A percentile compares a stretch with the other conserved stretches of the same genome.
phyloP scores from a whole-genome alignment of 1,140 invertebrate species.

The Trichogramma pretiosum region DNA sequence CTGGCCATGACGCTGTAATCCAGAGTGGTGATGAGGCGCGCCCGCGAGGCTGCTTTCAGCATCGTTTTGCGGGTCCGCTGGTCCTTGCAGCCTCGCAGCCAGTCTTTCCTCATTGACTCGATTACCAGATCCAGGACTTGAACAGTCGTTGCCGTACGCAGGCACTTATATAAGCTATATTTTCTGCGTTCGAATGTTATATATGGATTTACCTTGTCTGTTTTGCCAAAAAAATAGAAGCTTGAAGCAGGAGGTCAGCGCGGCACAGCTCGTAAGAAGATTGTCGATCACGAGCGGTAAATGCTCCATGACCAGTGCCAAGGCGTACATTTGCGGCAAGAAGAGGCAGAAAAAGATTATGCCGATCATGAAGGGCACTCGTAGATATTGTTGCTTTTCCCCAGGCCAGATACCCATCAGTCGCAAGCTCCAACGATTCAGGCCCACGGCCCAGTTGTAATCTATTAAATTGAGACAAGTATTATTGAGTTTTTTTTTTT shows the following conservation, averaged over 20 bases:
- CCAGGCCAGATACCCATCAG: neutral
- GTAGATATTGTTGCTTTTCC: neutral
- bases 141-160: too few relatives aligned
- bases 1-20: neutral
- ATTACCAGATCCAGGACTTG: neutral
- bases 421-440: neutral
- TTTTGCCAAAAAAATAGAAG: neutral
- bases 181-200: too few relatives aligned
- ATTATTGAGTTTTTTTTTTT: too few relatives aligned
- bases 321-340: neutral
- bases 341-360: neutral
- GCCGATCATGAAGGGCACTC: neutral
- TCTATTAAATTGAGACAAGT: too few relatives aligned
- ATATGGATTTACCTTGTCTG: neutral
- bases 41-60: neutral
- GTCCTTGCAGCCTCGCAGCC: neutral
- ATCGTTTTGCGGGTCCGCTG: neutral
- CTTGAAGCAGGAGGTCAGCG: neutral
- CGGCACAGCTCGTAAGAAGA: neutral
- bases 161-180: too few relatives aligned
- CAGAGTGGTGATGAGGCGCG: neutral
- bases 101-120: neutral
- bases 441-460: neutral
- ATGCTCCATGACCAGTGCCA: neutral
- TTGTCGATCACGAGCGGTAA: neutral